These are phyloP conservation scores for Bradypus variegatus DNA, from an alignment of 2,797 vertebrate genomes.

Conservation along the genomic window DNA sequence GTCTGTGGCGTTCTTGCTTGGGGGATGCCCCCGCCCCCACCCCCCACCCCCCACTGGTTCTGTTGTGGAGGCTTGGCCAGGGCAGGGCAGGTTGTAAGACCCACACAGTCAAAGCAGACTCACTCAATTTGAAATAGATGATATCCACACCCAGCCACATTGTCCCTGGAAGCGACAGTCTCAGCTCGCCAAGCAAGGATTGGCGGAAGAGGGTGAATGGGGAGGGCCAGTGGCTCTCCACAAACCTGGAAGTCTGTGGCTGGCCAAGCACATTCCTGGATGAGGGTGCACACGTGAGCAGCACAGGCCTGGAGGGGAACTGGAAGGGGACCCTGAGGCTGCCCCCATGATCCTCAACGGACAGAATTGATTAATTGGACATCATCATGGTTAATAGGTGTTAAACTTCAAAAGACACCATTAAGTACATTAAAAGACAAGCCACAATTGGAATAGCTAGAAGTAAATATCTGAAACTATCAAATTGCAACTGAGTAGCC, in stretches of 20 bases:
- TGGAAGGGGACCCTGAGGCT: neutral
- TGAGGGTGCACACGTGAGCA: fast-evolving
- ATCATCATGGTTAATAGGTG: neutral
- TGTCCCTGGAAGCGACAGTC: neutral
- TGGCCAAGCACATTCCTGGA: neutral
- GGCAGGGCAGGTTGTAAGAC: neutral
- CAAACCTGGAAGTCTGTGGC: neutral
- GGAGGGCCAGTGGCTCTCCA: neutral
- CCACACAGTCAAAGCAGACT: neutral
- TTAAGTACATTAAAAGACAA: neutral
- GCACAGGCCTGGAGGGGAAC: too few species aligned
- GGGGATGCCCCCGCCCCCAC: neutral
- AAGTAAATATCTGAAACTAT: too few species aligned
- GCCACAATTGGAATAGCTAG: neutral
- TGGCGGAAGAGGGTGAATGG: neutral
- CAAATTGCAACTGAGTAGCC: too few species aligned
- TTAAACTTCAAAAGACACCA: neutral
- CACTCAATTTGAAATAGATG: neutral
- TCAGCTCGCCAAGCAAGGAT: too few species aligned
- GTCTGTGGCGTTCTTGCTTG: neutral
- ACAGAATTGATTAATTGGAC: neutral
- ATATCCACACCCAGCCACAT: neutral
- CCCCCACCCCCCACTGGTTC: neutral
- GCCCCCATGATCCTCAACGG: neutral
- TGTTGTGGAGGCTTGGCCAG: neutral